Evolutionary conservation across 2,888 invertebrate genomes (phyloP), one percentile per base, ranked within the genome.

Genomic region (Sarcophaga caerulescens): DNA sequence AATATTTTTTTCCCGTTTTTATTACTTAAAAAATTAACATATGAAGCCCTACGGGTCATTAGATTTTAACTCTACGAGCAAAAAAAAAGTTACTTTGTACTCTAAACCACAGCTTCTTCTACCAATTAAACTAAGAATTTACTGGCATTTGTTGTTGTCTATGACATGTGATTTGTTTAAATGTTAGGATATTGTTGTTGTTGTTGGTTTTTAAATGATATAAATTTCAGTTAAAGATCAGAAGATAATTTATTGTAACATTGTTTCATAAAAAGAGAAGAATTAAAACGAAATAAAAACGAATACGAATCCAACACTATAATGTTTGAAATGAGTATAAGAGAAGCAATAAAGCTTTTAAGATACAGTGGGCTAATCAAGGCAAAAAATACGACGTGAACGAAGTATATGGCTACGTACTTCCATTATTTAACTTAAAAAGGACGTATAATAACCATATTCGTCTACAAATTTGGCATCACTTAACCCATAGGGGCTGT

Each of bases 201-300:
- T 60, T 68, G 35, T 35, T 35, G 8, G 35, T 35, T 74, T 80
- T 19, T 11, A 74, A 68, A 81, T 66, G 59, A 60, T 60, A 80
- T 68, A 81, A 60, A 74, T 62, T 68, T 45, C 47, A 62, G 66
- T 73, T 63, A 69, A 78, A 68, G 73, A 78, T 73, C 73, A 44
- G 17, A 12, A 70, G 63, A 79, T 79, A 84, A 84, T 79, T 84
- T 84, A 84, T 84, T 62, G 59, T 74, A 76, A 73, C 25, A 75
- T 79, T 75, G 47, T 66, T 62, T 69, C 63, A 14, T 10, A 8
- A 35, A 35, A 35, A 35, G 35, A 35, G 8, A 35, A 35, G 35
- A 35, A 35, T 10, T 35, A 35, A 35, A 8, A 8, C n/a, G 8
- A 35, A 8, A 65, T 75, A 44, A 21, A 23, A 6, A 47, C 11